phyloP scores from a whole-genome alignment of 2,113 vertebrate species.

The Embiotoca jacksoni region DNA sequence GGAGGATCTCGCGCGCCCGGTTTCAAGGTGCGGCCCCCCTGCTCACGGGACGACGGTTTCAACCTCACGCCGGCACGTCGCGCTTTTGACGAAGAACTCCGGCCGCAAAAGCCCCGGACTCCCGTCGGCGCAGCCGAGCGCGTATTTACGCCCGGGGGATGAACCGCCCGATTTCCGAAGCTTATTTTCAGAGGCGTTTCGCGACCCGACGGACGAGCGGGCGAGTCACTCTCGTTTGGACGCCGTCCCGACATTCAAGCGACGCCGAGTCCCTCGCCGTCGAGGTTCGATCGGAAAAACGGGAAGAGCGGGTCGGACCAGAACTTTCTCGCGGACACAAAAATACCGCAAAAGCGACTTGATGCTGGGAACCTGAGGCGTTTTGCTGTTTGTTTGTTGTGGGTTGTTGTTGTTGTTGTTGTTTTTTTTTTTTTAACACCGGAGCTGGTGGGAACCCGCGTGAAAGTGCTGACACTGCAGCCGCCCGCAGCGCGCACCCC shows the following conservation, averaged over 20 bases:
- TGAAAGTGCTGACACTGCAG: constrained; percentile 43
- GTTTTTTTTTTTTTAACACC: too few relatives aligned
- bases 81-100: too few relatives aligned
- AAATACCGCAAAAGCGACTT: constrained; percentile 23
- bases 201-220: background rate
- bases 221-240: constrained; percentile 20
- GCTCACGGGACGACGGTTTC: constrained; percentile 46
- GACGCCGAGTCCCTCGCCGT: background rate
- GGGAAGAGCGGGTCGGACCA: constrained; percentile 61
- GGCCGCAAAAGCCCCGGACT: too few relatives aligned
- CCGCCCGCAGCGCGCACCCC: background rate
- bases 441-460: constrained; percentile 27
- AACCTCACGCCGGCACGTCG: background rate
- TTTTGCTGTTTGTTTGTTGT: background rate
- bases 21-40: constrained; percentile 80
- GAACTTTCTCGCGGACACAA: background rate
- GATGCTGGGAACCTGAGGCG: constrained; percentile 13
- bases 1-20: constrained; percentile 15
- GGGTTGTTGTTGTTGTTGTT: too few relatives aligned
- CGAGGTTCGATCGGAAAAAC: constrained; percentile 10
- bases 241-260: constrained; percentile 19
- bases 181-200: constrained; percentile 15
- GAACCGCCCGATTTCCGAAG: constrained; percentile 3
- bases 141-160: background rate
- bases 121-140: background rate